Evolutionary conservation across 2,113 vertebrate genomes (phyloP).

Genomic region (Peromyscus leucopus): DNA sequence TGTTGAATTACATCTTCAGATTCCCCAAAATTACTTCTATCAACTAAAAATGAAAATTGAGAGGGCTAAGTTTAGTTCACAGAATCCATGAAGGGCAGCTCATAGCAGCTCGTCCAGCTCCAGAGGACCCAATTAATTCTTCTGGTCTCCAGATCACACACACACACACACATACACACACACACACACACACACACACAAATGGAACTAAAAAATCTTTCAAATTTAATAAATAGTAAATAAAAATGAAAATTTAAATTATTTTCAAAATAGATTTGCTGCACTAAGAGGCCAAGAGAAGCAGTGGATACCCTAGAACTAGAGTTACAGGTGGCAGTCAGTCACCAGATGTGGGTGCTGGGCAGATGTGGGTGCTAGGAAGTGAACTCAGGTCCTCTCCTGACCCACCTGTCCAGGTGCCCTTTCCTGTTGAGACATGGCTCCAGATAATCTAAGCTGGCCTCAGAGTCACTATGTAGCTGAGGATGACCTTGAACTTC

Average conservation of each 20-base stretch:
- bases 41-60: not conserved
- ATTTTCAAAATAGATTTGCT: not conserved
- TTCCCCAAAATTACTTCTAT: not conserved
- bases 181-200: not conserved
- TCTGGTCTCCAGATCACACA: not conserved
- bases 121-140: not conserved
- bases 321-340: not conserved
- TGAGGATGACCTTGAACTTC: not conserved
- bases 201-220: not conserved
- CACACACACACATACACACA: not conserved
- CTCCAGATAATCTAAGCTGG: not conserved
- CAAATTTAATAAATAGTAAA: not conserved
- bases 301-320: not conserved
- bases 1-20: not conserved
- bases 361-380: not conserved
- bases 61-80: not conserved
- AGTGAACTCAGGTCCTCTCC: not conserved
- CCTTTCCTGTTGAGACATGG: not conserved
- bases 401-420: not conserved
- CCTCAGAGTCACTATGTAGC: not conserved
- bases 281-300: not conserved
- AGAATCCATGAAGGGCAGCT: not conserved
- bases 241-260: not conserved
- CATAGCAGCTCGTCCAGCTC: not conserved
- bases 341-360: no score